Percentiles rank a stretch among this genome's conserved stretches.
These are phyloP conservation scores for Mixornis gularis DNA, from an alignment of 2,113 vertebrate genomes.

Conservation along the genomic window DNA sequence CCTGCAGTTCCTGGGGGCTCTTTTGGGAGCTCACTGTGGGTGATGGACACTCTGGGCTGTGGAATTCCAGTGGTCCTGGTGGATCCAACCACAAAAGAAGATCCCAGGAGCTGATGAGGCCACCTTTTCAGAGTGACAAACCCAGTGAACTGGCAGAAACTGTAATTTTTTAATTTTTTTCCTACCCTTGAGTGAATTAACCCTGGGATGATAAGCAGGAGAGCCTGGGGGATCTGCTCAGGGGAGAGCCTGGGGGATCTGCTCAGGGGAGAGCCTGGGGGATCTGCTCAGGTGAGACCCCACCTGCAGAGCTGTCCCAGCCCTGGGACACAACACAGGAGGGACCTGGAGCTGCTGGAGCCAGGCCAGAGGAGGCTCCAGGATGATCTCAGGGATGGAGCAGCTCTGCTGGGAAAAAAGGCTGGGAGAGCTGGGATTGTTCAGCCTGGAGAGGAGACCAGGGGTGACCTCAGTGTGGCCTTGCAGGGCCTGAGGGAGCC, in stretches of 20 bases:
- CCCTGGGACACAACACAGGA: neutral
- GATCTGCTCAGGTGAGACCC: neutral
- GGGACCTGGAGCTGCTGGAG: neutral
- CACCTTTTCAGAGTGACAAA: neutral
- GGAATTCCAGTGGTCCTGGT: neutral
- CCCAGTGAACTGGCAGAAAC: neutral
- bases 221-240: neutral
- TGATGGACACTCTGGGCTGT: neutral
- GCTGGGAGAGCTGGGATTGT: neutral
- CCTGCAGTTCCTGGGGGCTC: neutral
- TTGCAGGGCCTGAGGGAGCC: neutral
- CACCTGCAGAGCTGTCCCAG: neutral
- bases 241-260: too few species aligned
- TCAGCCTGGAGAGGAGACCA: accelerated
- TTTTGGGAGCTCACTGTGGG: neutral
- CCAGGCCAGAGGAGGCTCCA: neutral
- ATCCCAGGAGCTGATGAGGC: neutral
- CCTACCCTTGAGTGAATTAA: neutral
- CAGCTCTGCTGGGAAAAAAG: neutral
- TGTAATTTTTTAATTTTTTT: neutral
- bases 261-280: neutral
- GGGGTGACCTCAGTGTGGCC: neutral
- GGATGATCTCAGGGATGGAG: neutral
- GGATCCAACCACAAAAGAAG: neutral
- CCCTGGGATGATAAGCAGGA: neutral